Conservation (phyloP, 1,140 invertebrate species). For the Drusus annulatus region DNA sequence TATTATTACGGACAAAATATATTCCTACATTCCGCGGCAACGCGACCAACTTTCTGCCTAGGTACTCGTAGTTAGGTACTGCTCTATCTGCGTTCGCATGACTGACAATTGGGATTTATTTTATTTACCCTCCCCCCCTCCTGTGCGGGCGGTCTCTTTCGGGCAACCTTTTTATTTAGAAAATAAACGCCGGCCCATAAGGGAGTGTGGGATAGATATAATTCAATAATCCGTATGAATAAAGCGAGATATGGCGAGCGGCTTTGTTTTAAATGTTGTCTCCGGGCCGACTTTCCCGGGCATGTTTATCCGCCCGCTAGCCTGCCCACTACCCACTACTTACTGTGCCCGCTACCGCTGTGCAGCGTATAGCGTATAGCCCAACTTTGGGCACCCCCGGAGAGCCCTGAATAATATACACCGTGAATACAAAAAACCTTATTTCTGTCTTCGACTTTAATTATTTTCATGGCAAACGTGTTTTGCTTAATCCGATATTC, state of each 20-base stretch:
- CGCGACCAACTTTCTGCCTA: background rate
- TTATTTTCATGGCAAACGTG: slow-evolving; percentile 34
- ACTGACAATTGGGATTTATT: slow-evolving; percentile 58
- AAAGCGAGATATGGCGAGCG: slow-evolving; percentile 51
- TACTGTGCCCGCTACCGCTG: background rate
- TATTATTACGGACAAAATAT: slow-evolving; percentile 1
- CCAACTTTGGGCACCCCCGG: slow-evolving; percentile 45
- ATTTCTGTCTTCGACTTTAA: slow-evolving; percentile 29
- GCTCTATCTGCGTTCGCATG: slow-evolving; percentile 45
- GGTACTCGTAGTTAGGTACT: too few species aligned
- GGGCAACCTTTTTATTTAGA: slow-evolving; percentile 39
- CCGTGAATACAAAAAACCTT: slow-evolving; percentile 38
- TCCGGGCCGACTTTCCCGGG: slow-evolving; percentile 48
- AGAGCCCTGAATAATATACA: slow-evolving; percentile 51
- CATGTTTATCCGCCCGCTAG: background rate
- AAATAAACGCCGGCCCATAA: slow-evolving; percentile 44
- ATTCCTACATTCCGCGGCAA: background rate
- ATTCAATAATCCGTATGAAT: slow-evolving; percentile 58
- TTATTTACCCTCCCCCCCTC: slow-evolving; percentile 30
- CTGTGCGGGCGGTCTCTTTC: background rate
- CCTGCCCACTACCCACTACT: too few species aligned
- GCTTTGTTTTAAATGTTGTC: slow-evolving; percentile 56
- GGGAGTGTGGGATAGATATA: slow-evolving; percentile 42
- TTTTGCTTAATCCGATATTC: slow-evolving; percentile 39
- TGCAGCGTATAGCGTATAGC: background rate